Evolutionary conservation across 2,888 invertebrate genomes (phyloP), one percentile per base, ranked within the genome.

Genomic region (Creontiades dilutus): DNA sequence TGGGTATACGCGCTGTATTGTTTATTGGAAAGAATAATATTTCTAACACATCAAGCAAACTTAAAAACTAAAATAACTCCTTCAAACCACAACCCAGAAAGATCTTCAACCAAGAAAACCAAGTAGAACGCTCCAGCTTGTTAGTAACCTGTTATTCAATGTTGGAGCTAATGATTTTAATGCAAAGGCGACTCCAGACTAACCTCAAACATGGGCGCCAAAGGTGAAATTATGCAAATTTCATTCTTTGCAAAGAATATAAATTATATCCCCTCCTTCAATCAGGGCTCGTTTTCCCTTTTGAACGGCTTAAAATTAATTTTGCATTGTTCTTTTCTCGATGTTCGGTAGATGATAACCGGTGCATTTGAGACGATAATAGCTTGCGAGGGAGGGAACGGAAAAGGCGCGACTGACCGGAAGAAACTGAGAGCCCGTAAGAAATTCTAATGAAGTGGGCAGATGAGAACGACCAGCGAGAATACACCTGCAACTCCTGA

Each of bases 391-490:
- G 23, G 68, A 23, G 23, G 23, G 68, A 37, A 37, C 37, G 68
- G 23, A 68, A 68, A 68, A 68, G 68, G 68, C 68, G 68, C 68
- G 68, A 23, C 68, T 68, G 68, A 68, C 68, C 23, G 68, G 68
- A 68, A 68, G 68, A 23, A 68, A 68, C 68, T 27, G 23, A 23
- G 68, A 23, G 27, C 23, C 68, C 68, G 68, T 23, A 23, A 13
- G 68, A 23, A 68, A 68, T 68, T 23, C 19, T 68, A 68, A 68
- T 68, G 68, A 68, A 68, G 68, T 7, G 27, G 68, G 27, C 23
- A 68, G 68, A 68, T 68, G 23, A 68, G 68, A 68, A 68, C 61
- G 16, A 9, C 68, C 23, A 23, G 68, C 0, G n/a, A 61, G 27
- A 23, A 68, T 68, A 68, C 68, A 68, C 68, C 68, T 68, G 68